Evolutionary conservation across 2,888 invertebrate genomes (phyloP), one percentile per base, ranked within the genome.

Genomic region (Ypsolopha scabrella): DNA sequence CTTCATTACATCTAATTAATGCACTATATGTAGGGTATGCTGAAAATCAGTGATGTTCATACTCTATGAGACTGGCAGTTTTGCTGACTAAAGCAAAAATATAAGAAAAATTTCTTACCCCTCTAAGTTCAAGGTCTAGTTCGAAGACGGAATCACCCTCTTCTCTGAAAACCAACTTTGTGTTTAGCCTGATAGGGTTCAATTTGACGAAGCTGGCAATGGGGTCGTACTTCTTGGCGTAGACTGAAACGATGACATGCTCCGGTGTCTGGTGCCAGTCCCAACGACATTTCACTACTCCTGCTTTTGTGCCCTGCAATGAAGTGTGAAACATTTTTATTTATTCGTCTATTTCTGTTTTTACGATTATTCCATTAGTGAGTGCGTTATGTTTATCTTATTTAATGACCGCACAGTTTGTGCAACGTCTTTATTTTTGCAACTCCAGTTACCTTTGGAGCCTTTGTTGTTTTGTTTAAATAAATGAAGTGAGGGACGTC

Each of bases 191-290:
- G 46, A 98, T 91, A 10, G 95, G 94, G 80, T 96, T 98, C 24
- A 95, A 79, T 80, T 94, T 92, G 1, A 99, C 87, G 51, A 71
- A 80, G 55, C 95, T 95, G 53, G 88, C 72, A 13, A 88, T 88
- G 8, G 97, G 96, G 60, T 95, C 90, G 68, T 96, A 94, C 61
- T 94, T 91, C 83, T 98, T 98, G 1, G 95, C 94, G 79, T 95
- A 99, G 45, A 98, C 89, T 39, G 97, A 93, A 48, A 98, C 90
- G 54, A 94, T 93, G 0, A 98, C 94, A 71, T 90, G 89, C 0
- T 91, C 88, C 0, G 91, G 92, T 0, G 98, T 98, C 85, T 99
- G 98, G 80, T 98, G 96, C 94, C 97, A 97, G 73, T 99, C 98
- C 88, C 94, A 92, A 33, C 97, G 90, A 69, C 98, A 98, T 53